Base-by-base conservation (phyloP, 2,797 vertebrate species). In the Acanthornis magna region DNA sequence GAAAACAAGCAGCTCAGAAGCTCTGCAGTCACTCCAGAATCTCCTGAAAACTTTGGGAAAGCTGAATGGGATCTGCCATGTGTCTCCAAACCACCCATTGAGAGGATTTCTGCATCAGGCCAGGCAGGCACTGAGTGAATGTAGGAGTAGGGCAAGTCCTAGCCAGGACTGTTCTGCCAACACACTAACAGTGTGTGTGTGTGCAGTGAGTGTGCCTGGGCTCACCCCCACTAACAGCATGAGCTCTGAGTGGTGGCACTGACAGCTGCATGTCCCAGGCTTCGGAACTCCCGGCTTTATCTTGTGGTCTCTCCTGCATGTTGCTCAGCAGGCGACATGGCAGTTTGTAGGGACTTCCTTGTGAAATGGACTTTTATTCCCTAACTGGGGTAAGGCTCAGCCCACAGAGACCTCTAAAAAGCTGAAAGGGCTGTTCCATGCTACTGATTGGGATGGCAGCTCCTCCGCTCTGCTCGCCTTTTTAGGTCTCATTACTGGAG, bases 101-200 rank as follows among this genome's bases (percentile, higher is more conserved):
- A 99, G 97, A 98, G 98, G 94, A 98, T 99, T 76, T 99, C 99
- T 92, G 98, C 99, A 6, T 99, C 98, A 67, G 98, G 98, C 97
- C 99, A 99, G 98, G 99, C 99, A 99, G 98, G 98, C 98, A 40
- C 77, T 63, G 91, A 81, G 43, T 83, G 93, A 87, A 81, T n/a
- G 85, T 34, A 62, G 89, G 79, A 90, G 84, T 42, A 87, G 54
- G 75, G 77, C 3, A 0, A 42, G 30, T 87, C 55, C 86, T 74
- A 25, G 57, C 62, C 36, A 20, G 88, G 76, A 47, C 70, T 77
- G 54, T 68, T 87, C 15, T 88, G 82, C 53, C 50, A 47, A 71
- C 3, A 29, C 89, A 53, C 78, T 92, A 55, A 86, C 63, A 5
- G 27, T 43, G 2, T 27, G 75, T 65, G 79, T 77, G 96, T 87